Evolutionary conservation across 1,140 invertebrate genomes (phyloP), one percentile per base, ranked within the genome.

Genomic region (Linepithema humile): DNA sequence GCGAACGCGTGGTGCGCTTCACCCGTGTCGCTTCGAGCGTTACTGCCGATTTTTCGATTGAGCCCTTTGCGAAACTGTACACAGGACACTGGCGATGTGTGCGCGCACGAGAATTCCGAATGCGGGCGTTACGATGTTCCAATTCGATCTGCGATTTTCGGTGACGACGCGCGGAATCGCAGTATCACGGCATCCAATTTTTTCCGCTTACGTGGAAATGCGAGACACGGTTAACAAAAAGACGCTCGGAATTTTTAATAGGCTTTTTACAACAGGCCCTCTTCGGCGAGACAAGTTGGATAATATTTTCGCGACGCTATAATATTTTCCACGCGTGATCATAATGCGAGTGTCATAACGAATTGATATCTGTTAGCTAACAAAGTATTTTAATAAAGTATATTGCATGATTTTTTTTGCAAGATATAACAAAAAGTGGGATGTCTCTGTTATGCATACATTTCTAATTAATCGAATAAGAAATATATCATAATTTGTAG

Each of bases 221-320:
- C 67, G 69, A 62, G 69, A 50, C 65, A n/a, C 59, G 32, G 45
- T 7, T 29, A 53, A 59, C 45, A 67, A 84, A 53, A 80, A 80
- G 70, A 60, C 60, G 32, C 69, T 73, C 72, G 57, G 29, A 60
- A 80, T 87, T 87, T 88, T 84, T 87, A 69, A 88, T 87, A n/a
- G n/a, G n/a, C n/a, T n/a, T n/a, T n/a, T n/a, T n/a, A n/a, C 84
- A 80, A 69, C 29, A 65, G 69, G 40, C 40, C n/a, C 26, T 15
- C 65, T 48, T 55, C 72, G 59, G 45, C 40, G 59, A 53, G 29
- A 78, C 65, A 48, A 67, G 50, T 43, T 78, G 20, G 62, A 43
- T 50, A 70, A 75, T 55, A 60, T 38, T 35, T 78, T 70, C 62
- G 55, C 40, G 35, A 10, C 26, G 57, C 38, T 35, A 2, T 40